Base-by-base conservation (phyloP, 2,888 invertebrate genomes). In the Trichogramma dendrolimi region DNA sequence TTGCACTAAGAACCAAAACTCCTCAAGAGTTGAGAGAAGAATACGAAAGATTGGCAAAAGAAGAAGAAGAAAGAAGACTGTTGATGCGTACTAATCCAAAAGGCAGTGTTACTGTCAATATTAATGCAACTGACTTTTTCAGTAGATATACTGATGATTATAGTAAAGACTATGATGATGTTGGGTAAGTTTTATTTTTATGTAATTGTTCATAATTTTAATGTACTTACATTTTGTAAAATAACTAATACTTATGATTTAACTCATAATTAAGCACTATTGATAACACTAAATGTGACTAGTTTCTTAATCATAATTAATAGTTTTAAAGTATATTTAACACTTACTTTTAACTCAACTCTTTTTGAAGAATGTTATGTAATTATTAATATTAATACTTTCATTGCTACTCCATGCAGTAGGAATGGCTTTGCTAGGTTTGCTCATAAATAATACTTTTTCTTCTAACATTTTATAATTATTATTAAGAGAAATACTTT, bases 1-100 rank as follows among this genome's bases (percentile, higher is more conserved):
- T 97, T 43, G 91, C 97, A 42, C 90, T 94, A 72, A 84, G 94
- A 46, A 92, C 92, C 1, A 91, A 91, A 77, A 96, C 96, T 4
- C 95, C 97, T 2, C 88, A 92, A 69, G 97, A 99, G 84, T 97
- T 99, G 62, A 83, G 96, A 61, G 96, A 96, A 64, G 98, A 98
- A 81, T 98, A 95, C 83, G 96, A 98, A 80, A 86, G 94, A 66
- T 77, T 91, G 59, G 90, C 90, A 14, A 86, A 89, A 68, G 92
- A 93, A 72, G 84, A 91, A 64, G 96, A 96, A 69, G 94, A 96
- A 73, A 84, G 94, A 63, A 84, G 89, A 65, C 83, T 98, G 59
- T 89, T 94, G 72, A 92, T 94, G 75, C 85, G 91, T 66, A 94
- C 96, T 1, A 96, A 97, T 81, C 97, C 97, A 1, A 89, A 89